Evolutionary conservation across 2,888 invertebrate species (phyloP), one percentile per base, ranked within the genome.

Genomic region (Autographa pulchrina): DNA sequence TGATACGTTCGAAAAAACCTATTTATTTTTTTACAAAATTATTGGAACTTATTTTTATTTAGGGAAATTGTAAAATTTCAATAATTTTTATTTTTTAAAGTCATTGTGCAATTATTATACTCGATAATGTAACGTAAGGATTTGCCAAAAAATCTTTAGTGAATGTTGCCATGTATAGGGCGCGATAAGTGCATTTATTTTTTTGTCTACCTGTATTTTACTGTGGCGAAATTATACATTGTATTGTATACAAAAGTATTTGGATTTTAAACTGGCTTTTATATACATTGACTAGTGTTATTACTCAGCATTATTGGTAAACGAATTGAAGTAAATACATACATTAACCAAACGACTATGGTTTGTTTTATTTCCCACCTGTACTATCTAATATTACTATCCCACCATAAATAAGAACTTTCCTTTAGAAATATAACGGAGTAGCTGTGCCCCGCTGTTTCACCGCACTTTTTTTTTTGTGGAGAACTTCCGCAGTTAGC

Each of bases 141-240:
- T 89, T 90, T 92, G 89, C 92, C 91, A 92, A 92, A 92, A 91
- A 84, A 84, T 80, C 77, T 74, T 81, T 90, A 89, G 89, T 82
- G 82, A 90, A 89, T 91, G 92, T 91, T 92, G 92, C 92, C 94
- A 93, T 93, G 90, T 93, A 91, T 89, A 90, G 88, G 93, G 91
- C 91, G 89, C 88, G 86, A 85, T 89, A 89, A 90, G 90, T 93
- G 93, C 93, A 94, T 94, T 94, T 94, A 93, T 93, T 93, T 81
- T 91, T 92, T 92, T 91, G 90, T 92, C 91, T 89, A 90, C 85
- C 81, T 87, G 86, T 89, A 89, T 89, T 89, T 88, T 87, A 88
- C 83, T 77, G 86, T 80, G 86, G 88, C 88, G 83, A 92, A 92
- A 92, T 88, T 91, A 87, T 89, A 87, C 86, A 84, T 88, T 87